Base-by-base conservation (phyloP, 2,113 vertebrate species). In the Onychostruthus taczanowskii region DNA sequence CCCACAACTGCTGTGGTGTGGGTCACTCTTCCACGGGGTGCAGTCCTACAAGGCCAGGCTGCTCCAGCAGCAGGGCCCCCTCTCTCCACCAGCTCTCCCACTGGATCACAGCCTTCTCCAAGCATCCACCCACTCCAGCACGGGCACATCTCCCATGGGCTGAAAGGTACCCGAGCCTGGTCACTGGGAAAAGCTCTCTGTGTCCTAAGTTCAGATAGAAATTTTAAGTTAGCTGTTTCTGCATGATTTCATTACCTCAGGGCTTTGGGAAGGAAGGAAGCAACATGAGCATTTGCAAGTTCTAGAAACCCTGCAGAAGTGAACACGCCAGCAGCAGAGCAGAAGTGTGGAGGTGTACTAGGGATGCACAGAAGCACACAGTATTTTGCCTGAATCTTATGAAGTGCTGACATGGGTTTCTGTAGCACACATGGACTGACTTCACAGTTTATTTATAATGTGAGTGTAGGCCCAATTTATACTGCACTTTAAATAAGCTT, bases 121-220 rank as follows among this genome's bases (percentile, higher is more conserved):
- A 23, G 7, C 9, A 56, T 16, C 30, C 31, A 26, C 23, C 26
- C 1, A 2, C 24, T 17, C 41, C 0, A 0, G 24, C 8, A 10
- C 18, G 19, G 11, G 26, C 8, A 20, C 22, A 30, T 28, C 3
- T 3, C 11, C 47, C 35, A 50, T 0, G 3, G n/a, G 19, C 33
- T 58, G 43, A 87, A 80, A 67, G 8, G 5, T 28, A 44, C 3
- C 21, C 49, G 24, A 68, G 17, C 12, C 13, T 26, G 13, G 10
- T 22, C 2, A 1, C 13, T 41, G 22, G 50, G 15, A 86, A 79
- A 30, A 43, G 7, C 52, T 52, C 16, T 35, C 44, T n/a, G 7
- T 44, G 49, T 10, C 28, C 49, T 39, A 27, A 37, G 24, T n/a
- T 77, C 39, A 64, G 44, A 81, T 4, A 61, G 35, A 77, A 16